Conservation (phyloP, 2,113 vertebrate genomes). For the Erythrolamprus reginae region DNA sequence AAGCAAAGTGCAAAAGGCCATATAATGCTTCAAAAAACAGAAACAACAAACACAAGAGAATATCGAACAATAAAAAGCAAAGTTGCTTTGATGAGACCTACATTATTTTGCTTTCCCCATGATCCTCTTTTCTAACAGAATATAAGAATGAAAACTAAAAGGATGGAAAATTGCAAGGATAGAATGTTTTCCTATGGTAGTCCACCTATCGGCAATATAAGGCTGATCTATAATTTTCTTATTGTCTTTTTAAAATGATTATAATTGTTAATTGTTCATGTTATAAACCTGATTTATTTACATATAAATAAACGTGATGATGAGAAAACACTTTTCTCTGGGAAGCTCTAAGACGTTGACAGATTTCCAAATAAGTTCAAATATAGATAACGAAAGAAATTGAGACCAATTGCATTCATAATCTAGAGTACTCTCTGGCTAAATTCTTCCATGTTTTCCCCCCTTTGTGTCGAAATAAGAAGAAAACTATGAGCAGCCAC, state of each 20-base stretch:
- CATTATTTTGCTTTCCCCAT: constrained; percentile 12
- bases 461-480: background rate
- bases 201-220: background rate
- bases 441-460: background rate
- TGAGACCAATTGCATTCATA: background rate
- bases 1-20: background rate
- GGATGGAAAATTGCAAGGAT: background rate
- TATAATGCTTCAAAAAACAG: constrained; percentile 17
- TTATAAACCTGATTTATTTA: background rate
- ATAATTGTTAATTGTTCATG: background rate
- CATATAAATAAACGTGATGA: background rate
- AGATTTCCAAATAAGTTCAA: background rate
- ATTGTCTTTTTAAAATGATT: background rate
- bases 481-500: background rate
- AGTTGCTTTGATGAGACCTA: background rate
- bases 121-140: background rate
- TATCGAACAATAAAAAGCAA: background rate
- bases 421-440: background rate
- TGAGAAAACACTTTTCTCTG: background rate
- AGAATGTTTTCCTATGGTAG: background rate
- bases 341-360: background rate
- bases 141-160: background rate
- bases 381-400: background rate
- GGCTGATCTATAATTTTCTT: background rate
- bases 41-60: constrained; percentile 29